These are phyloP conservation scores for Dendronephthya gigantea DNA, from an alignment of 64 coral and sea anemone species.

Conservation along the genomic window DNA sequence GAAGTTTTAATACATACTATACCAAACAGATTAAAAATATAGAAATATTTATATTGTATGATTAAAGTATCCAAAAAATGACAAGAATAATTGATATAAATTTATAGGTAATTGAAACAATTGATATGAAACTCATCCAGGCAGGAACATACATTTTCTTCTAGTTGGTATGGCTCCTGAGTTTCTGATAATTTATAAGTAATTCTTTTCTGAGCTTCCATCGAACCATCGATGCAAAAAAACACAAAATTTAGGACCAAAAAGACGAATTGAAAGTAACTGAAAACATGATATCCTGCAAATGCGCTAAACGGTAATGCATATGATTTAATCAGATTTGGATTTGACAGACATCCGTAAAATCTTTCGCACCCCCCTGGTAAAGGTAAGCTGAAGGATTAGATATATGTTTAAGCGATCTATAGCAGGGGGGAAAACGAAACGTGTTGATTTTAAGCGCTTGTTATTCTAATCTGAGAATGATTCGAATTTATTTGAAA, in stretches of 20 bases:
- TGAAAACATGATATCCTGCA: too few species aligned
- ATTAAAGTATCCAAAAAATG: background rate
- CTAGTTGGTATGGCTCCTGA: background rate
- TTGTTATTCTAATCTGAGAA: too few species aligned
- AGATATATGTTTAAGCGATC: too few species aligned
- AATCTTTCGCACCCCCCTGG: background rate
- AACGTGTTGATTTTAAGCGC: too few species aligned
- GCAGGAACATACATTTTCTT: slow-evolving; percentile 1
- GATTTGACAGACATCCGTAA: too few species aligned
- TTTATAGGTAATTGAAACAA: background rate
- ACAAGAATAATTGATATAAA: background rate
- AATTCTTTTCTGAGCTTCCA: background rate
- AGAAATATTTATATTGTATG: background rate
- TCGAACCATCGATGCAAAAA: background rate
- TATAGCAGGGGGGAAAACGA: too few species aligned
- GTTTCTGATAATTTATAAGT: background rate
- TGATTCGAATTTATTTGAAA: too few species aligned
- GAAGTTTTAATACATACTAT: too few species aligned
- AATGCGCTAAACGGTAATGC: background rate
- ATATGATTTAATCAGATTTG: too few species aligned
- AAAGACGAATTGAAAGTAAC: background rate
- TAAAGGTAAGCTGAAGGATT: background rate
- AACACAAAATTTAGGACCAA: background rate
- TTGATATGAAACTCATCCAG: background rate
- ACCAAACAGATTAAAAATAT: too few species aligned